These are phyloP conservation scores for Picathartes gymnocephalus DNA, from an alignment of 2,113 vertebrate genomes.

Conservation along the genomic window DNA sequence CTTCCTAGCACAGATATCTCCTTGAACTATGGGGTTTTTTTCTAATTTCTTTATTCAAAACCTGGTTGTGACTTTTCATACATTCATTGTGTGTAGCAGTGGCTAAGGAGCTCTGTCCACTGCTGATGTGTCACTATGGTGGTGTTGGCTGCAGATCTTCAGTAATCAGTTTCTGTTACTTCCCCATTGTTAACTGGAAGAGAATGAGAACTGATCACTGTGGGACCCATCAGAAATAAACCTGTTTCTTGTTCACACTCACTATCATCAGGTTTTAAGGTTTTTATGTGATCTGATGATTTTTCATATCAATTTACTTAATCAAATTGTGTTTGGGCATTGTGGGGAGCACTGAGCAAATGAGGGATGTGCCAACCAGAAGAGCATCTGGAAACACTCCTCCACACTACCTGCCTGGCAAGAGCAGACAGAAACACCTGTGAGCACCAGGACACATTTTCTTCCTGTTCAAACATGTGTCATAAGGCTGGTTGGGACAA, in stretches of 20 bases:
- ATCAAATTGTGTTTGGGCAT: not conserved
- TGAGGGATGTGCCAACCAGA: not conserved
- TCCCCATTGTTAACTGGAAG: not conserved
- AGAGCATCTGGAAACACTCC: not conserved
- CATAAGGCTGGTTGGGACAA: not conserved
- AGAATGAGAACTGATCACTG: not conserved
- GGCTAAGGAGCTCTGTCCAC: not conserved
- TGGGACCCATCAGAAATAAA: not conserved
- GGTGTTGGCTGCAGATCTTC: not conserved
- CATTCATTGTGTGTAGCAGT: not conserved
- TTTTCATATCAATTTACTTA: not conserved
- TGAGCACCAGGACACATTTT: not conserved
- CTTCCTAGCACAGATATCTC: not conserved
- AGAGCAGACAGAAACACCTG: not conserved
- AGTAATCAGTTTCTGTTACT: not conserved
- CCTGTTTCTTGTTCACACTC: not conserved
- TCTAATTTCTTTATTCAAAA: not conserved
- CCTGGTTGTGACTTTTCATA: not conserved
- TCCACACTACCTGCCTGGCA: not conserved
- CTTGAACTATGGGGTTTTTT: not conserved
- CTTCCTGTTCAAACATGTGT: not conserved
- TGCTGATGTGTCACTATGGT: not conserved
- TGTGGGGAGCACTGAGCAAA: not conserved
- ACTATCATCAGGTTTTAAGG: not conserved
- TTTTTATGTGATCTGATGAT: not conserved